Percentiles rank a stretch among this genome's conserved stretches.
These are phyloP conservation scores for Oreochromis aureus DNA, from an alignment of 2,113 vertebrate genomes.

Conservation along the genomic window DNA sequence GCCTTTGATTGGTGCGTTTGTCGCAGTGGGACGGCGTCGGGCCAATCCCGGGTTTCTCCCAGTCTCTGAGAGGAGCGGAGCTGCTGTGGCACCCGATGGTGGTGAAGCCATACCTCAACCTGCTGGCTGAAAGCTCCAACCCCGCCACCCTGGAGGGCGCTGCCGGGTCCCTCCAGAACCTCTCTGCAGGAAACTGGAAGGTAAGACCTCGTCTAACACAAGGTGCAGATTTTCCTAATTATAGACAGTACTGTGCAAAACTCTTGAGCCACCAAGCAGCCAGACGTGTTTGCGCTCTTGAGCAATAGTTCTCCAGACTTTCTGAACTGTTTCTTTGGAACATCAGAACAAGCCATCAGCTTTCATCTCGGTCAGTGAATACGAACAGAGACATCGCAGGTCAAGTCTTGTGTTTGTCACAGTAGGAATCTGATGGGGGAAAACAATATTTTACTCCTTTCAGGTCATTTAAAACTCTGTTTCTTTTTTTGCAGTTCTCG, in stretches of 20 bases:
- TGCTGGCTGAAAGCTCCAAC: slow-evolving; percentile 96
- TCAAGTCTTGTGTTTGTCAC: not conserved
- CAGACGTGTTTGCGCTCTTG: not conserved
- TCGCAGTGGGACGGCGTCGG: slow-evolving; percentile 91
- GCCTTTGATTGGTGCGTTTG: not conserved
- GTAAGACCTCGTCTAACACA: slow-evolving; percentile 21
- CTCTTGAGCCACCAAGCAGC: not conserved
- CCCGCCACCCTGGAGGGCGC: slow-evolving; percentile 95
- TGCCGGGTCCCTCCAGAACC: slow-evolving; percentile 94
- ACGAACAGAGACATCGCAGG: not conserved
- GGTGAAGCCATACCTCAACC: slow-evolving; percentile 94
- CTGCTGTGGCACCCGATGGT: slow-evolving; percentile 96
- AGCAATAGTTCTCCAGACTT: not conserved
- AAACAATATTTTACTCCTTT: not conserved
- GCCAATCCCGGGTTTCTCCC: slow-evolving; percentile 88
- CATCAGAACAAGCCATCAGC: not conserved
- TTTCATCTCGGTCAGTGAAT: not conserved
- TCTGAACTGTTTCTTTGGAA: not conserved
- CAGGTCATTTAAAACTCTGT: not conserved
- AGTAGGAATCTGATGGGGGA: not conserved
- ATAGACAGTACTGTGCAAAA: not conserved
- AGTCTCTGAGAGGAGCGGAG: slow-evolving; percentile 89
- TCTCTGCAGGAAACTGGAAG: slow-evolving; percentile 98
- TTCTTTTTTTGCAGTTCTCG: slow-evolving; percentile 78
- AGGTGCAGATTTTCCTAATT: not conserved